Conservation (phyloP, 2,888 invertebrate species). For the Biston stratarius region DNA sequence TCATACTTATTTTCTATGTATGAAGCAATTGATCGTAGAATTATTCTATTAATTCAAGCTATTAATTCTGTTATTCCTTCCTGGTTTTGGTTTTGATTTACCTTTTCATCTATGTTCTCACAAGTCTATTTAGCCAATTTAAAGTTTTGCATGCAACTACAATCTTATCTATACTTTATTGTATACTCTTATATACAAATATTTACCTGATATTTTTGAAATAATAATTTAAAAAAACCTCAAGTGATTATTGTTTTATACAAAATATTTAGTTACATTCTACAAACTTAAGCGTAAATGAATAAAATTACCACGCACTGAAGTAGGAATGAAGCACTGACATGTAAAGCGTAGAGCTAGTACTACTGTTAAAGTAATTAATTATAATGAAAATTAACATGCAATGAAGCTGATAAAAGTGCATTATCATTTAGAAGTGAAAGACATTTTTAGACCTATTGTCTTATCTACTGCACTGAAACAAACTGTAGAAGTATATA, state of each 20-base stretch:
- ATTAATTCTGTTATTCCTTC: no score
- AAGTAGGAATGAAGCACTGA: conserved; percentile 30
- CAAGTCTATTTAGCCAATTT: background rate
- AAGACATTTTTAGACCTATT: conserved; percentile 14
- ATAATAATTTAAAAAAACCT: background rate
- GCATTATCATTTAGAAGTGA: conserved; percentile 19
- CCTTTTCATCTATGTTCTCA: background rate
- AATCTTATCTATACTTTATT: no score
- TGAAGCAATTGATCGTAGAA: no score
- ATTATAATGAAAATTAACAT: conserved; percentile 37
- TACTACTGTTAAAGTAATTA: conserved; percentile 14
- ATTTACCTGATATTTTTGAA: background rate
- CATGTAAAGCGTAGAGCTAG: conserved; percentile 25
- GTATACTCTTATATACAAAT: background rate
- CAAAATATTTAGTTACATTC: conserved; percentile 1
- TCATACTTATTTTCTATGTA: no score
- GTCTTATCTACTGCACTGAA: conserved; percentile 62
- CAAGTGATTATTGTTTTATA: background rate
- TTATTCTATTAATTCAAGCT: no score
- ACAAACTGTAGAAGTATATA: conserved; percentile 28
- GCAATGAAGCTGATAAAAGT: conserved; percentile 40
- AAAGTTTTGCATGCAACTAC: background rate
- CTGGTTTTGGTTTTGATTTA: no score
- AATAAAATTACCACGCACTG: conserved; percentile 10
- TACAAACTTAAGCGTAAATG: background rate